Conservation (phyloP, 2,113 vertebrate species). For the Peromyscus leucopus region DNA sequence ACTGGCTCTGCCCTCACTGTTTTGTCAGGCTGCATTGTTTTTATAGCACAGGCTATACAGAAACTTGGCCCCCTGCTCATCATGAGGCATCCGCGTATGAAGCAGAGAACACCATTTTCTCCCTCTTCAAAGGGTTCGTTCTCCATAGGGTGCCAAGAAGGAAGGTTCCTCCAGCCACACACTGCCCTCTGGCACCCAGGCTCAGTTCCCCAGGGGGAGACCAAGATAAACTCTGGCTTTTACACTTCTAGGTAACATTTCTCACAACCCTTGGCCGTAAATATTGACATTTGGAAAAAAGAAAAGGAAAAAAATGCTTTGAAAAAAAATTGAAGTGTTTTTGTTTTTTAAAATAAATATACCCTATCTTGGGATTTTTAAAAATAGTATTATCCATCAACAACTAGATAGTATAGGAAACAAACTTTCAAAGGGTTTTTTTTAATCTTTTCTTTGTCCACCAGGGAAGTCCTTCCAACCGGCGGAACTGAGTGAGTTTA, state of each 20-base stretch:
- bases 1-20: neutral
- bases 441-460: neutral
- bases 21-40: neutral
- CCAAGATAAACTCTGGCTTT: slow-evolving; percentile 46
- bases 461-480: slow-evolving; percentile 29
- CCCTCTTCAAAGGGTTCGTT: slow-evolving; percentile 65
- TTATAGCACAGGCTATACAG: neutral
- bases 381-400: slow-evolving; percentile 37
- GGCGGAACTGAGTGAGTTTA: neutral
- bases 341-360: slow-evolving; percentile 63
- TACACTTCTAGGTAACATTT: slow-evolving; percentile 77
- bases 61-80: neutral
- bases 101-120: slow-evolving; percentile 49
- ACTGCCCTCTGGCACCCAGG: slow-evolving; percentile 52
- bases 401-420: slow-evolving; percentile 51
- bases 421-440: neutral
- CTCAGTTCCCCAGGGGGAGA: neutral
- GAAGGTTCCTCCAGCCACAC: neutral
- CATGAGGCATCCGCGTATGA: neutral
- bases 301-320: neutral
- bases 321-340: slow-evolving; percentile 44
- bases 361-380: neutral
- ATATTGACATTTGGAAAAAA: slow-evolving; percentile 78
- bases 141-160: slow-evolving; percentile 8
- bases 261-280: slow-evolving; percentile 79